Base-by-base conservation (phyloP, 2,797 vertebrate species). In the Hydrolagus colliei region DNA sequence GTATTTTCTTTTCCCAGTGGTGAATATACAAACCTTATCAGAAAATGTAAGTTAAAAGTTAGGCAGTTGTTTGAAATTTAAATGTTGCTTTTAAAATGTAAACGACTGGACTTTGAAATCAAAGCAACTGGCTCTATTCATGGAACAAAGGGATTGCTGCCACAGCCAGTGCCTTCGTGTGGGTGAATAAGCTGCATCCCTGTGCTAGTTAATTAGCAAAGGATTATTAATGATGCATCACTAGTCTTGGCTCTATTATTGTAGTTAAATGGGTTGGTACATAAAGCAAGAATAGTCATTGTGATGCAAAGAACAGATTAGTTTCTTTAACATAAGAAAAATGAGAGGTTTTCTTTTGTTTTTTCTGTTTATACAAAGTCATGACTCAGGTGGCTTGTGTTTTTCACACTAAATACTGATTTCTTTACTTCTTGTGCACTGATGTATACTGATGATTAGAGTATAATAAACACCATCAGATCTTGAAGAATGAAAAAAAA, bases 191-290 rank as follows among this genome's bases (percentile, higher is more conserved):
- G 20, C 68, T 8, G 9, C 86, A 86, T 88, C 86, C 79, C 59
- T 59, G 78, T 82, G 86, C 86, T 87, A 87, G 86, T 84, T 78
- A 86, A 82, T 84, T 63, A 74, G 72, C 86, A 68, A 77, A 82
- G 75, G 72, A 75, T 68, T 72, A 20, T 73, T 86, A 63, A 74
- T 68, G n/a, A 79, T 85, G 88, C 87, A 67, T 22, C 88, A 77
- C 90, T 88, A 62, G 86, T 88, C 87, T 88, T 88, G 84, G 87
- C 72, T 27, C 89, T 9, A 32, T 88, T 88, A 88, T 89, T 89
- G 68, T 73, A 88, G 79, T 85, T 84, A 72, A 87, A 18, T 86
- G 61, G 76, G 62, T 88, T 87, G 86, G 67, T 71, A 82, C 72
- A 84, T 68, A 77, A 77, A 63, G 41, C 76, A 84, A 35, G 65